Evolutionary conservation across 2,797 vertebrate genomes (phyloP), one percentile per base, ranked within the genome.

Genomic region (Craterocephalus amniculus): DNA sequence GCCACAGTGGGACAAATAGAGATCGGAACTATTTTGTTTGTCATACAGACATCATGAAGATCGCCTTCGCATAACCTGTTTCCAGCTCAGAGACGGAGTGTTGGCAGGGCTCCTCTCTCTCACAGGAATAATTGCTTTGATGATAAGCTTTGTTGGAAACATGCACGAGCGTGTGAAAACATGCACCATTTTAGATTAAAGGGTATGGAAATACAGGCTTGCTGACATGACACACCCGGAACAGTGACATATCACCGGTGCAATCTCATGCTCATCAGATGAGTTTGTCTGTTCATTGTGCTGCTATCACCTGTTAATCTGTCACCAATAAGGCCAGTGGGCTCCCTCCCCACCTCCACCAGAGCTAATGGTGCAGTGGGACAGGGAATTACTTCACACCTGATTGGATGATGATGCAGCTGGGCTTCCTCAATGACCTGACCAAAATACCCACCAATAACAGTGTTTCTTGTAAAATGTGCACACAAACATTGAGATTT

Each of bases 111-210:
- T 83, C 67, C 59, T 86, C 78, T 77, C 59, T 79, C 85, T 88
- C 84, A 1, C 79, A 59, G 83, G 81, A 87, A 87, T 93, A 92
- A 91, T 91, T 92, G 86, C 84, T 86, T 83, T 89, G 89, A 91
- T 90, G 90, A 93, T 80, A 69, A 75, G 78, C 78, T 88, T 92
- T 76, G 63, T 80, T 69, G 66, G 66, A 73, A 86, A 87, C 82
- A 78, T 1, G 63, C 74, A 80, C 74, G 70, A 72, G 58, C 89
- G 79, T 85, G 83, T 78, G 72, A 84, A 87, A 84, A 88, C 83
- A 90, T 79, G 88, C 79, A 68, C 64, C 58, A 51, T 75, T 88
- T 86, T 68, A 83, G 79, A 89, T 90, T 77, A 63, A 77, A 76
- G 61, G 58, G 66, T 71, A 63, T 71, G 73, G 69, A 79, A 78